phyloP scores from a whole-genome alignment of 1,140 invertebrate genomes.

The Orius insidiosus region DNA sequence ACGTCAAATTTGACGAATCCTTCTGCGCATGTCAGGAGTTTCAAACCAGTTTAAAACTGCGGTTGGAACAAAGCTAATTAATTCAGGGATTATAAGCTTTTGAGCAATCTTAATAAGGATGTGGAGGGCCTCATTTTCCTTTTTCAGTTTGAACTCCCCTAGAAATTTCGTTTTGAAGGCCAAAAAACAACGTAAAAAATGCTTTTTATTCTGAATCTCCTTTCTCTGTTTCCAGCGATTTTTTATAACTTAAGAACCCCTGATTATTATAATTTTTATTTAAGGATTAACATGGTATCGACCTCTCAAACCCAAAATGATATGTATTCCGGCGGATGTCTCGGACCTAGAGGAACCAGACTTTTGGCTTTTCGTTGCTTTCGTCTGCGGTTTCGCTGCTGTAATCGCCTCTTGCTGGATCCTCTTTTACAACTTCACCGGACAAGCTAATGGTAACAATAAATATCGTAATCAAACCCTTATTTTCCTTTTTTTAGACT shows the following conservation, averaged over 20 bases:
- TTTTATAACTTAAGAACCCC: too few species aligned
- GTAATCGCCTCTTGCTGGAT: slow-evolving; percentile 94
- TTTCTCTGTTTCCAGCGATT: too few species aligned
- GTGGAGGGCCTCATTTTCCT: too few species aligned
- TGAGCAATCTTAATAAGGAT: neutral
- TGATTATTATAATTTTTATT: slow-evolving; percentile 12
- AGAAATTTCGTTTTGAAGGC: neutral
- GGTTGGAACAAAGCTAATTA: too few species aligned
- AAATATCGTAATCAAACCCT: neutral
- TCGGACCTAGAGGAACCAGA: slow-evolving; percentile 73
- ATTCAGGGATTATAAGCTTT: neutral
- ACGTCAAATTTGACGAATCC: too few species aligned
- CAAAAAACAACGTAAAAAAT: too few species aligned
- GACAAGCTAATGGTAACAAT: slow-evolving; percentile 24
- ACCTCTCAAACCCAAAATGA: slow-evolving; percentile 86
- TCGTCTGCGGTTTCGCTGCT: slow-evolving; percentile 87
- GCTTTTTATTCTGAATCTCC: too few species aligned
- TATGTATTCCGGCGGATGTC: slow-evolving; percentile 66
- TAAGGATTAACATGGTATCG: slow-evolving; percentile 86
- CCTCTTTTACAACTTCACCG: slow-evolving; percentile 64
- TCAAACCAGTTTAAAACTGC: too few species aligned
- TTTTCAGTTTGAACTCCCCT: too few species aligned
- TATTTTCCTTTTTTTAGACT: slow-evolving; percentile 13
- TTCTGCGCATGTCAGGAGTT: too few species aligned
- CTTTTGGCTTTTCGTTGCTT: slow-evolving; percentile 94